These are phyloP conservation scores for Gymnosoma rotundatum DNA, from an alignment of 2,888 invertebrate species.

Conservation along the genomic window DNA sequence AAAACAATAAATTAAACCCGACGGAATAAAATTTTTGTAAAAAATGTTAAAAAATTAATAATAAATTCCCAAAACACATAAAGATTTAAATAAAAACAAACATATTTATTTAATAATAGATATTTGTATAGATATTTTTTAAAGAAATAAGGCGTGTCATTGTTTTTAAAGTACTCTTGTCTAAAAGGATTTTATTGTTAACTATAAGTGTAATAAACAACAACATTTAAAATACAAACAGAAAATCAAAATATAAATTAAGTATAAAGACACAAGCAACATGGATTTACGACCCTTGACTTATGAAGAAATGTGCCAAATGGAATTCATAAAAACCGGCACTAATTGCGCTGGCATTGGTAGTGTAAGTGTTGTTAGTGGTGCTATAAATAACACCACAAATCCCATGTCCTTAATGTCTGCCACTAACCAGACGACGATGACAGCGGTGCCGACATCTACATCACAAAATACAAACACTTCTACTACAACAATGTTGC, in stretches of 20 bases:
- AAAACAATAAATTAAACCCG: too few relatives aligned
- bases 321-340: slow-evolving; percentile 78
- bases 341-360: slow-evolving; percentile 38
- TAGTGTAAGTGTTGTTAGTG: slow-evolving; percentile 31
- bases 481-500: slow-evolving; percentile 77
- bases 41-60: neutral
- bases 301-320: slow-evolving; percentile 81
- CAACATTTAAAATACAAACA: neutral
- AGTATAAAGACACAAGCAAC: neutral
- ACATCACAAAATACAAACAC: slow-evolving; percentile 27
- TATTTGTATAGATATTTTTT: slow-evolving; percentile 6
- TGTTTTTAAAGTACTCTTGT: slow-evolving; percentile 10
- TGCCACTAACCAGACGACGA: slow-evolving; percentile 54
- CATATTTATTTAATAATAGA: neutral
- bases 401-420: slow-evolving; percentile 26
- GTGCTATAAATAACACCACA: slow-evolving; percentile 46
- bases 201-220: neutral
- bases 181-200: neutral
- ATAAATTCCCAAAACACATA: slow-evolving; percentile 1
- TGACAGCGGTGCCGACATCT: slow-evolving; percentile 34
- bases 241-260: neutral
- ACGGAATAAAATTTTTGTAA: too few relatives aligned
- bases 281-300: slow-evolving; percentile 81
- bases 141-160: slow-evolving; percentile 52
- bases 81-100: neutral